These are phyloP conservation scores for Naja naja DNA, from an alignment of 2,113 vertebrate species.

Conservation along the genomic window DNA sequence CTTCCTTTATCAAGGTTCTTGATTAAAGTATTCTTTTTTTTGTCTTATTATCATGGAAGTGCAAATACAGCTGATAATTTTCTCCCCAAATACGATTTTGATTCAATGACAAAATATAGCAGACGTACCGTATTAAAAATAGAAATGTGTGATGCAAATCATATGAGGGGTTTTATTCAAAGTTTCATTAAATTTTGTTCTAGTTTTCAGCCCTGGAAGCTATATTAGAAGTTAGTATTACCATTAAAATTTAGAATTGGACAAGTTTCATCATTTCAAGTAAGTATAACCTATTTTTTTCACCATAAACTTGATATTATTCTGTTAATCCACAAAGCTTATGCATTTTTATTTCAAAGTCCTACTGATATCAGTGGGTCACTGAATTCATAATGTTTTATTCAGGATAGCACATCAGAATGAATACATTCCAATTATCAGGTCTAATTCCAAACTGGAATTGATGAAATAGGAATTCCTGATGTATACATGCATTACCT, in stretches of 20 bases:
- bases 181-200: not conserved
- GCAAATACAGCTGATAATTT: conserved; percentile 5
- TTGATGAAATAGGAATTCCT: not conserved
- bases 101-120: not conserved
- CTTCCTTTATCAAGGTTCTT: not conserved
- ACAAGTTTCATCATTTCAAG: not conserved
- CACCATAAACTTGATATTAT: not conserved
- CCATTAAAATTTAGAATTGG: not conserved
- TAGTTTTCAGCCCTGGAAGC: not conserved
- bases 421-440: not conserved
- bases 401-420: not conserved
- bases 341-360: not conserved
- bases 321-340: not conserved
- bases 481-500: not conserved
- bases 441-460: not conserved
- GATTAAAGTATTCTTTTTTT: conserved; percentile 20
- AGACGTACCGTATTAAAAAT: conserved; percentile 5
- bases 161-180: conserved; percentile 27
- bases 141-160: conserved; percentile 36
- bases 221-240: not conserved
- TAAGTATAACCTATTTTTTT: not conserved
- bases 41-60: conserved; percentile 4
- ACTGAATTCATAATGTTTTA: not conserved
- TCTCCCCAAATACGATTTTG: not conserved
- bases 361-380: not conserved